A percentile compares a stretch with the other conserved stretches of the same genome.
Conservation (phyloP, 2,797 vertebrate genomes). For the Odontamblyopus rebecca region DNA sequence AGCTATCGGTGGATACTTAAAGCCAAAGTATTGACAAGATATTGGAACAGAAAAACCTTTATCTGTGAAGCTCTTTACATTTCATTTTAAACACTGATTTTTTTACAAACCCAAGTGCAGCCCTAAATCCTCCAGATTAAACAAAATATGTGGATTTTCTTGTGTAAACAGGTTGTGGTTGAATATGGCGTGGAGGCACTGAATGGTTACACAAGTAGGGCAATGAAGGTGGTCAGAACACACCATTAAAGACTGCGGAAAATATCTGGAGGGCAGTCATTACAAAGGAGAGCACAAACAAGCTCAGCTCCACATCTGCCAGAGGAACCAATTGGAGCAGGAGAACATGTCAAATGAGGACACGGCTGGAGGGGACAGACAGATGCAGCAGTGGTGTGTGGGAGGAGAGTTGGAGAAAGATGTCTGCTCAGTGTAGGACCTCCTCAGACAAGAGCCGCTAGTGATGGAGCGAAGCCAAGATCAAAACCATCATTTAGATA, state of each 20-base stretch:
- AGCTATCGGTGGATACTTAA: too few relatives aligned
- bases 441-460: slow-evolving; percentile 16
- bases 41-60: too few relatives aligned
- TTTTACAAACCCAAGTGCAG: too few relatives aligned
- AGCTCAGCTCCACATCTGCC: background rate
- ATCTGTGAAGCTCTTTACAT: too few relatives aligned
- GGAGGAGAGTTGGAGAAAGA: slow-evolving; percentile 14
- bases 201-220: slow-evolving; percentile 15
- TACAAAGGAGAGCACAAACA: background rate
- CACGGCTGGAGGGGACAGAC: slow-evolving; percentile 8
- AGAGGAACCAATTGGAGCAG: background rate
- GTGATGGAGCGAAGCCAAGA: slow-evolving; percentile 27
- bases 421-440: slow-evolving; percentile 18
- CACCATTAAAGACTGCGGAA: background rate
- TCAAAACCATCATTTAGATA: slow-evolving; percentile 21
- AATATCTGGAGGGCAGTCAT: background rate
- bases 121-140: background rate
- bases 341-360: slow-evolving; percentile 11
- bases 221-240: background rate
- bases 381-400: slow-evolving; percentile 9
- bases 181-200: slow-evolving; percentile 26
- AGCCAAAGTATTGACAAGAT: too few relatives aligned
- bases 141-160: background rate
- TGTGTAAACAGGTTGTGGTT: slow-evolving; percentile 41
- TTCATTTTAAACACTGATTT: too few relatives aligned